These are phyloP conservation scores for Taenioides sp. DNA, from an alignment of 2,797 vertebrate species.

Conservation along the genomic window DNA sequence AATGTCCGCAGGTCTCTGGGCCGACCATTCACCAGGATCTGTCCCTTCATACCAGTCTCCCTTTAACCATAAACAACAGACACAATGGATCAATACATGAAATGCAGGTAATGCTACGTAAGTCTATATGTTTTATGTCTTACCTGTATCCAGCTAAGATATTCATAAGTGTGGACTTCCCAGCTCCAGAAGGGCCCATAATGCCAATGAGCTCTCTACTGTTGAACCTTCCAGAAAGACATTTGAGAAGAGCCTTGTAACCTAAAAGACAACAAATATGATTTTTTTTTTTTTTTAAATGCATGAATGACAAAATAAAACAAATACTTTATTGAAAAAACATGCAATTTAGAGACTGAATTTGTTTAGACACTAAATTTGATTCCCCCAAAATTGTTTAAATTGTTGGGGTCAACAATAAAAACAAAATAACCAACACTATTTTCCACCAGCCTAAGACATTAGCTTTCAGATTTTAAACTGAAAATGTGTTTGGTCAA, in stretches of 20 bases:
- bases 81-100: not conserved
- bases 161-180: slow-evolving; percentile 98
- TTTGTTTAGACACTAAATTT: not conserved
- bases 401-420: not conserved
- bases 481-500: not conserved
- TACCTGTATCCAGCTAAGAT: slow-evolving; percentile 98
- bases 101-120: not conserved
- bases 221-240: slow-evolving; percentile 94
- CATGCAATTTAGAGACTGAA: not conserved
- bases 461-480: not conserved
- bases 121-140: slow-evolving; percentile 36
- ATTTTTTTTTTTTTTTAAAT: not conserved
- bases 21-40: slow-evolving; percentile 91
- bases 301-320: not conserved
- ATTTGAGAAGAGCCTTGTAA: slow-evolving; percentile 97
- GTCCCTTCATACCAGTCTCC: slow-evolving; percentile 95
- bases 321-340: not conserved
- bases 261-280: slow-evolving; percentile 69
- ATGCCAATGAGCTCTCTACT: slow-evolving; percentile 94
- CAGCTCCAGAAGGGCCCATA: slow-evolving; percentile 96
- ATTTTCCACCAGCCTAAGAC: not conserved
- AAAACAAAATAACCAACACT: not conserved
- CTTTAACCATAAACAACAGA: slow-evolving; percentile 65
- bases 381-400: not conserved
- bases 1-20: slow-evolving; percentile 92